Percentiles rank a stretch among this genome's conserved stretches.
Conservation (phyloP, 1,140 invertebrate genomes). For the Caenorhabditis tropicalis region DNA sequence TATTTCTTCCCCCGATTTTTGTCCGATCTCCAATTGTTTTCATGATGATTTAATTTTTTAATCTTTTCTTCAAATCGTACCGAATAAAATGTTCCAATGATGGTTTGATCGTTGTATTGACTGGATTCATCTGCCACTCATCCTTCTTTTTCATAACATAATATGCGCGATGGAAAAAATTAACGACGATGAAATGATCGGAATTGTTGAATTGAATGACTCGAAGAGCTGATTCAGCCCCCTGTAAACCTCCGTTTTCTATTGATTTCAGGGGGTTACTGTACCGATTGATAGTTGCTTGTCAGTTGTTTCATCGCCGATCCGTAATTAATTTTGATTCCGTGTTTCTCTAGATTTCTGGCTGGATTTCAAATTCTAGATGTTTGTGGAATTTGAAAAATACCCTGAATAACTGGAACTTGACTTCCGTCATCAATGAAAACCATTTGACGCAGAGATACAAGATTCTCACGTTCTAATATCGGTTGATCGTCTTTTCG, state of each 20-base stretch:
- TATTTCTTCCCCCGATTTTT: too few species aligned
- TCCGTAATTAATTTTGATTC: neutral
- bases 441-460: neutral
- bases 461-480: neutral
- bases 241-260: neutral
- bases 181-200: neutral
- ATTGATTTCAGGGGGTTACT: neutral
- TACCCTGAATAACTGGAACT: too few species aligned
- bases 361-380: too few species aligned
- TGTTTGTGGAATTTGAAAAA: too few species aligned
- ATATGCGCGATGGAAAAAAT: neutral
- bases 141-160: neutral
- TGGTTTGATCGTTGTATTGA: neutral
- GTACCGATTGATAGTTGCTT: neutral
- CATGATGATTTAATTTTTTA: too few species aligned
- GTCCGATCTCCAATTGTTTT: too few species aligned
- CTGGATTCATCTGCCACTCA: neutral
- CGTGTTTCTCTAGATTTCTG: too few species aligned
- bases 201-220: neutral
- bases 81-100: neutral
- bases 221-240: neutral
- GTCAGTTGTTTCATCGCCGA: too few species aligned
- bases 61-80: too few species aligned
- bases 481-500: neutral
- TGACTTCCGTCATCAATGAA: constrained; percentile 18